phyloP scores from a whole-genome alignment of 2,888 invertebrate genomes.

The Drosophila subsilvestris region DNA sequence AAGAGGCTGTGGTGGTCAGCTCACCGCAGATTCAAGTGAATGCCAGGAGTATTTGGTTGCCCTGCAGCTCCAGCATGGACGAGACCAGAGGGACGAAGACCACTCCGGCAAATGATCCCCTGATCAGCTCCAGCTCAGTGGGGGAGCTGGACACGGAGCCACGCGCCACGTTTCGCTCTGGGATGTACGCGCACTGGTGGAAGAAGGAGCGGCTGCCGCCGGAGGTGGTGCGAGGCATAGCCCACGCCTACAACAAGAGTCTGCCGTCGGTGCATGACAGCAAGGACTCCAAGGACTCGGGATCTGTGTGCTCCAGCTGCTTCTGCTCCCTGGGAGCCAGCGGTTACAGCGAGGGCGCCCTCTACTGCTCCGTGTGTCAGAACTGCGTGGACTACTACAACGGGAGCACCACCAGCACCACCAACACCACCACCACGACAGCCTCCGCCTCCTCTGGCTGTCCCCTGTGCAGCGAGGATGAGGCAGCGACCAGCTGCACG shows the following conservation, averaged over 20 bases:
- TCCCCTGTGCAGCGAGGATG: slow-evolving; percentile 73
- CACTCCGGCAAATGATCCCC: slow-evolving; percentile 31
- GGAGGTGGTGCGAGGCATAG: slow-evolving; percentile 86
- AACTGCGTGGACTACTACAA: slow-evolving; percentile 71
- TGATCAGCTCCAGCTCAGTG: slow-evolving; percentile 61
- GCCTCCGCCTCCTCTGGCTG: slow-evolving; percentile 71
- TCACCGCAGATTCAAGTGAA: slow-evolving; percentile 78
- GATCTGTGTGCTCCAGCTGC: slow-evolving; percentile 77
- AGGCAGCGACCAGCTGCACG: slow-evolving; percentile 47
- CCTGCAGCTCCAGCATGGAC: slow-evolving; percentile 64
- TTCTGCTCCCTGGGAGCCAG: slow-evolving; percentile 75
- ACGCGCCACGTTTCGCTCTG: slow-evolving; percentile 88
- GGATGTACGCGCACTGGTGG: slow-evolving; percentile 96
- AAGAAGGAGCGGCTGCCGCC: slow-evolving; percentile 93
- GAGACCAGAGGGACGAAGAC: slow-evolving; percentile 30
- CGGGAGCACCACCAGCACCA: slow-evolving; percentile 53
- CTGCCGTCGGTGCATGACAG: slow-evolving; percentile 72
- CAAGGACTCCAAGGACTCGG: slow-evolving; percentile 81
- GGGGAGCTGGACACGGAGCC: slow-evolving; percentile 57
- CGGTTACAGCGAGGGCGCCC: slow-evolving; percentile 79
- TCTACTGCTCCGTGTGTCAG: slow-evolving; percentile 80
- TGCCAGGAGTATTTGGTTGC: slow-evolving; percentile 81
- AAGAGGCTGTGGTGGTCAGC: slow-evolving; percentile 22
- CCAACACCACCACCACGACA: slow-evolving; percentile 75
- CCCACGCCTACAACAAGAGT: slow-evolving; percentile 85